Evolutionary conservation across 2,113 vertebrate genomes (phyloP).

Genomic region (Sorex araneus): DNA sequence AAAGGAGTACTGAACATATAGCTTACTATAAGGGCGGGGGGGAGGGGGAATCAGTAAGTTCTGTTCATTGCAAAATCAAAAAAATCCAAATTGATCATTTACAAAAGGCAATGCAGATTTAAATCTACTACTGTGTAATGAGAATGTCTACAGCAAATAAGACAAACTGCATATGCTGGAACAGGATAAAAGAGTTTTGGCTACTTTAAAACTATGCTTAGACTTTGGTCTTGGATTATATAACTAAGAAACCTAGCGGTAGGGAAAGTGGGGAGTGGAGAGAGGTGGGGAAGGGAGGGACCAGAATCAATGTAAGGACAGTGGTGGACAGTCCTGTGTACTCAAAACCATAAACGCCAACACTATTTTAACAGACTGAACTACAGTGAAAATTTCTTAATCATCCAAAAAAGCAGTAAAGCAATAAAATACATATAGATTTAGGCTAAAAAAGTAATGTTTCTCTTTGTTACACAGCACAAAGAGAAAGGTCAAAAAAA

Average conservation of each 20-base stretch:
- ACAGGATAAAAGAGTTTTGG: no score
- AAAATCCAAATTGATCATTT: constrained; percentile 51
- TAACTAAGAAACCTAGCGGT: no score
- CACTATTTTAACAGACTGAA: not conserved
- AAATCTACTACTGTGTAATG: not conserved
- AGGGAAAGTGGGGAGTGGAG: no score
- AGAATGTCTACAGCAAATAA: constrained; percentile 27
- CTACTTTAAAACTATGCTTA: no score
- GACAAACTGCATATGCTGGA: not conserved
- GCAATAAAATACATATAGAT: not conserved
- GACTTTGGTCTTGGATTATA: no score
- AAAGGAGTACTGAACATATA: no score
- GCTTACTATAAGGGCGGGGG: no score
- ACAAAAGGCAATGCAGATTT: constrained; percentile 38
- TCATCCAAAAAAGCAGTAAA: constrained; percentile 41
- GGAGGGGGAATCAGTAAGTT: not conserved
- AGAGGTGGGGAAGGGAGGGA: no score
- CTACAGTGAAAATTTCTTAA: not conserved
- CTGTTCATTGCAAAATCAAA: not conserved
- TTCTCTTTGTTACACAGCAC: not conserved
- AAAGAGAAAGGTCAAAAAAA: not conserved
- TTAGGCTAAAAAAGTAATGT: not conserved
- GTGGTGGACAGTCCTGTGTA: no score
- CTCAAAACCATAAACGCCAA: no score
- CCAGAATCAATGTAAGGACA: no score